These are phyloP conservation scores for Ciona savignyi DNA, from an alignment of 23 tunicate species.

Conservation along the genomic window DNA sequence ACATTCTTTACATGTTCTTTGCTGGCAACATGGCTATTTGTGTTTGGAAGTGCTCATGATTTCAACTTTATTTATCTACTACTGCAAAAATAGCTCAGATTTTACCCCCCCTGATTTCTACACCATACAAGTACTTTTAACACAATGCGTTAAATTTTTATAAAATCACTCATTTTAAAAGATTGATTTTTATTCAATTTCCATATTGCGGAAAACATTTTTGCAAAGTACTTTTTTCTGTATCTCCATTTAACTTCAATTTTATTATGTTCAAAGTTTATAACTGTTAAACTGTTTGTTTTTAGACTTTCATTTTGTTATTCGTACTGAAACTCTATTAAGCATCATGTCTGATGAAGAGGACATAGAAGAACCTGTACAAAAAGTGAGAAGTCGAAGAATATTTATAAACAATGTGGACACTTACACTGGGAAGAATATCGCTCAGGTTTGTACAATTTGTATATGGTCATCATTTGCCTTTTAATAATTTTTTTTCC, in stretches of 20 bases:
- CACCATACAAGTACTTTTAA: too few relatives aligned
- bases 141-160: too few relatives aligned
- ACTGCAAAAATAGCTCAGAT: not conserved
- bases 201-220: too few relatives aligned
- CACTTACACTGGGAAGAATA: conserved; percentile 49
- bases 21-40: conserved; percentile 91
- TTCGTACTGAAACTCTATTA: not conserved
- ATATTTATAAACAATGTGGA: conserved; percentile 83
- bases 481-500: too few relatives aligned
- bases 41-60: conserved; percentile 95
- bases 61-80: not conserved
- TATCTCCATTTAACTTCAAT: too few relatives aligned
- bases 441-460: conserved; percentile 54
- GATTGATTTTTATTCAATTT: too few relatives aligned
- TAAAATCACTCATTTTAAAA: too few relatives aligned
- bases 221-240: too few relatives aligned
- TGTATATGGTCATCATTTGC: too few relatives aligned
- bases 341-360: conserved; percentile 42
- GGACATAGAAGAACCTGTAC: conserved; percentile 68
- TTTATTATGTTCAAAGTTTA: too few relatives aligned
- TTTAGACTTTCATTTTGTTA: not conserved
- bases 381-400: conserved; percentile 65
- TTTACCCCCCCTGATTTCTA: too few relatives aligned
- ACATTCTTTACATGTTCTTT: conserved; percentile 92
- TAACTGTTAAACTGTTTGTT: too few relatives aligned